phyloP scores from a whole-genome alignment of 92 coral and sea anemone species.

The Umimayanthus kanabou region DNA sequence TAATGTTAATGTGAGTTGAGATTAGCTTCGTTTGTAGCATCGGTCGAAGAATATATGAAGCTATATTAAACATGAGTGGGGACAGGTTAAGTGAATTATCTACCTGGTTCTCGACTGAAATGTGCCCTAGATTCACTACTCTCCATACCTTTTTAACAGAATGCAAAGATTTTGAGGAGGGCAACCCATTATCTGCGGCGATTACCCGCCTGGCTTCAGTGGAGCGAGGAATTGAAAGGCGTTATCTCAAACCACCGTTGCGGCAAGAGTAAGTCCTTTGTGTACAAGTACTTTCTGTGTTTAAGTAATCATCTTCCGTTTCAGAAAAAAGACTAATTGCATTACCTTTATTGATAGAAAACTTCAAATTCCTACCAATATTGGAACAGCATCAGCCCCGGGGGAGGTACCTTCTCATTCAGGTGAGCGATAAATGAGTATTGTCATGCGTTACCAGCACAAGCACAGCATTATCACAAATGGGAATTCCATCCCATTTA shows the following conservation, averaged over 20 bases:
- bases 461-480: too few relatives aligned
- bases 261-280: constrained; percentile 85
- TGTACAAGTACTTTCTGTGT: background rate
- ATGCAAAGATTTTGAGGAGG: constrained; percentile 52
- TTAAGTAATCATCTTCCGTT: background rate
- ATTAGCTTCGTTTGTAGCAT: too few relatives aligned
- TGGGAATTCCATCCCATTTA: too few relatives aligned
- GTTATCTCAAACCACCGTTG: constrained; percentile 90
- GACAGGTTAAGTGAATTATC: background rate
- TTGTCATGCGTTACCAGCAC: too few relatives aligned
- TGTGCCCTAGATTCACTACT: background rate
- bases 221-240: constrained; percentile 88
- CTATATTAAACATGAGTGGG: background rate
- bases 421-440: background rate
- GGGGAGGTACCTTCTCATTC: constrained; percentile 87
- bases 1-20: too few relatives aligned
- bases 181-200: constrained; percentile 79
- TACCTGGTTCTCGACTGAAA: background rate
- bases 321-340: background rate
- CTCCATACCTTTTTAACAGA: constrained; percentile 44
- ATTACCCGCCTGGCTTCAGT: constrained; percentile 82
- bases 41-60: too few relatives aligned
- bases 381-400: constrained; percentile 92
- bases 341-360: constrained; percentile 50
- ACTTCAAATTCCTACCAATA: constrained; percentile 89